These are phyloP conservation scores for Falco columbarius DNA, from an alignment of 2,797 vertebrate species.

Conservation along the genomic window DNA sequence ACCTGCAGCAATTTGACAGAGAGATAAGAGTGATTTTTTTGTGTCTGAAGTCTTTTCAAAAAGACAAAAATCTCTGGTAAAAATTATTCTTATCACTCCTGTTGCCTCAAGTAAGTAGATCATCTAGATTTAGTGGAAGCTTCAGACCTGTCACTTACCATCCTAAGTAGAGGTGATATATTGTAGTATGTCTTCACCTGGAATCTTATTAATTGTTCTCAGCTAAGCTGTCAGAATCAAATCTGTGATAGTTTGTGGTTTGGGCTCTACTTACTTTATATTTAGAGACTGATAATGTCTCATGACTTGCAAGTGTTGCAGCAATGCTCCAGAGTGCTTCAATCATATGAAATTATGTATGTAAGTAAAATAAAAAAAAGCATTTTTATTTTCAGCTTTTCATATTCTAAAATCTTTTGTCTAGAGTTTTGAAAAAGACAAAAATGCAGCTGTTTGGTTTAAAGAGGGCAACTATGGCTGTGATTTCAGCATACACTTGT, in stretches of 20 bases:
- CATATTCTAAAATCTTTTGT: not conserved
- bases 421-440: not conserved
- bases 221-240: not conserved
- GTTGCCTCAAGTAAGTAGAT: constrained; percentile 6
- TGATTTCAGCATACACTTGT: not conserved
- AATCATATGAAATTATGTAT: not conserved
- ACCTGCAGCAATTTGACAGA: not conserved
- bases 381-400: not conserved
- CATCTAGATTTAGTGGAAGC: not conserved
- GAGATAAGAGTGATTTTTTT: not conserved
- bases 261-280: not conserved
- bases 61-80: constrained; percentile 18
- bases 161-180: not conserved
- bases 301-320: not conserved
- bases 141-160: not conserved
- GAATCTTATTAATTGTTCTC: not conserved
- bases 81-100: not conserved
- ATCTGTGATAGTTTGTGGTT: not conserved
- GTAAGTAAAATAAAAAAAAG: not conserved
- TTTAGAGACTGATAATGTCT: not conserved
- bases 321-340: not conserved
- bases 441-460: not conserved
- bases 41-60: not conserved
- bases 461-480: not conserved
- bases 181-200: not conserved